phyloP scores from a whole-genome alignment of 2,113 vertebrate species.

The Tangachromis dhanisi region DNA sequence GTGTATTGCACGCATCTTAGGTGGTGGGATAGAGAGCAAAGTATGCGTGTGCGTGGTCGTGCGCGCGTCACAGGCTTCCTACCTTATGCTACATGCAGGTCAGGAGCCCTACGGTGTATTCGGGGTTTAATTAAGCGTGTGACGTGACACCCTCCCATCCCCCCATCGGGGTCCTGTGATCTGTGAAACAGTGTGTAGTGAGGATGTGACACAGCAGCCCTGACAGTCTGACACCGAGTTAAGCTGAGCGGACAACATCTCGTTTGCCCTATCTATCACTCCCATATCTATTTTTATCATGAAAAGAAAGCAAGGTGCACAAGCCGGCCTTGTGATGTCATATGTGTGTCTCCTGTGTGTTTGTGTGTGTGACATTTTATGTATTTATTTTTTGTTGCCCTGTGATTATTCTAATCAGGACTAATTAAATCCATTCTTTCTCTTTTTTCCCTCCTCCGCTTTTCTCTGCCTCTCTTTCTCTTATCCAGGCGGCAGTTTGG shows the following conservation, averaged over 20 bases:
- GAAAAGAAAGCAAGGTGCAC: conserved; percentile 26
- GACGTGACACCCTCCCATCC: conserved; percentile 26
- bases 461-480: conserved; percentile 27
- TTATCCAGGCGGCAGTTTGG: conserved; percentile 66
- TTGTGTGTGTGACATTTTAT: not conserved
- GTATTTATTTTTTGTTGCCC: not conserved
- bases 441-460: not conserved
- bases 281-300: conserved; percentile 53
- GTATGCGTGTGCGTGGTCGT: not conserved
- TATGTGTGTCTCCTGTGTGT: not conserved
- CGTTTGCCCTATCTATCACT: conserved; percentile 45
- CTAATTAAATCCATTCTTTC: conserved; percentile 26
- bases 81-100: conserved; percentile 60
- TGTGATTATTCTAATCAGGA: conserved; percentile 12
- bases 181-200: conserved; percentile 36
- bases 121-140: conserved; percentile 62
- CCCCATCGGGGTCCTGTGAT: conserved; percentile 30
- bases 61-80: conserved; percentile 23
- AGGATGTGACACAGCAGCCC: conserved; percentile 44
- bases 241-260: conserved; percentile 56
- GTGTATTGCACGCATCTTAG: not conserved
- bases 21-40: not conserved
- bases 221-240: conserved; percentile 44
- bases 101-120: conserved; percentile 46
- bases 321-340: conserved; percentile 4